Base-by-base conservation (phyloP, 2,888 invertebrate genomes). In the Nesidiocoris tenuis region DNA sequence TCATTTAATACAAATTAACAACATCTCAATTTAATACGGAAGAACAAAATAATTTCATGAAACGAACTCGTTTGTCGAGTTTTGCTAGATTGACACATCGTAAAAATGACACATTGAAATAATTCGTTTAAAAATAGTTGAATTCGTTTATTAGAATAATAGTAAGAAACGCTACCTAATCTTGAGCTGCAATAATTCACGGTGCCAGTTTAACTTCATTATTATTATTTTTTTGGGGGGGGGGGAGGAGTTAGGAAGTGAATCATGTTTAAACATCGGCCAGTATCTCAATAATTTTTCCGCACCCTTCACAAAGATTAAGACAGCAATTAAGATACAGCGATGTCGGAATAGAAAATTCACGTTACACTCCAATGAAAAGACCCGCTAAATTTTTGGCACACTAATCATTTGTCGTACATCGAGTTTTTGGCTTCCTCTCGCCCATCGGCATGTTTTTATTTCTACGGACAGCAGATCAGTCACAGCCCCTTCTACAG, bases 401-500 rank as follows among this genome's bases (percentile, higher is more conserved):
- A 39, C 39, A 39, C 39, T 39, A 39, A 39, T 7, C 39, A 39
- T 39, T 39, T 39, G 39, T 7, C 39, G 5, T 39, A 39, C 39
- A 39, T 39, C 39, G 39, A 39, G 39, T 7, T 39, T 39, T 39
- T 39, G 39, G 39, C 39, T 39, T 39, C 39, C 39, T 39, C 39
- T 39, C 39, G 39, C 12, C 39, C 39, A 39, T 39, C 12, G 3
- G 12, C 39, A 7, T 39, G 39, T 7, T 39, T 39, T 39, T 39
- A 7, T 39, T 65, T 39, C 7, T 39, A 19, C 18, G 65, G 70
- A 59, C 70, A 70, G 59, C 68, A 22, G 21, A 21, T 63, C 63
- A 63, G 23, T 70, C 70, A 59, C 70, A 70, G 70, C 70, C 70
- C 57, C 24, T 23, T 55, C 70, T 59, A 70, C 70, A 59, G 57